phyloP scores from a whole-genome alignment of 2,113 vertebrate species.

The Neolamprologus hecqui region DNA sequence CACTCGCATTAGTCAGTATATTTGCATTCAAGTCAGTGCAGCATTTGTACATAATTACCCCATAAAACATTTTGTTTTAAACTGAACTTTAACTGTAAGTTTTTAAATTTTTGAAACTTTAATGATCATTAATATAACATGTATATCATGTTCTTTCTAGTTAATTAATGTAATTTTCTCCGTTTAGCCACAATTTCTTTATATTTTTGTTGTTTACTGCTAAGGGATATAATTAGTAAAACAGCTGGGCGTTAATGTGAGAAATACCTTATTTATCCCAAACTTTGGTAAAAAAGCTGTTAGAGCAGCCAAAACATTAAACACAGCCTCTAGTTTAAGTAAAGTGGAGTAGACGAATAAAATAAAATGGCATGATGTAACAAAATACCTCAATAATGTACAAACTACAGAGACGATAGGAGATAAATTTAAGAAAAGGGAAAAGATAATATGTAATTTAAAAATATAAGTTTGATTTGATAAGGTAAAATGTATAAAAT shows the following conservation, averaged over 20 bases:
- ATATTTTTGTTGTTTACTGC: neutral
- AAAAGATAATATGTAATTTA: neutral
- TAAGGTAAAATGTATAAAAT: neutral
- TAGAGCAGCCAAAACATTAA: neutral
- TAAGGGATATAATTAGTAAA: neutral
- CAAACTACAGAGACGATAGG: neutral
- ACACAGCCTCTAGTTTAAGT: neutral
- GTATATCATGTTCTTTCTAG: neutral
- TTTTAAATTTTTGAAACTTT: rapidly evolving
- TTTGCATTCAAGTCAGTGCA: neutral
- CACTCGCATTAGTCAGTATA: neutral
- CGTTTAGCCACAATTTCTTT: rapidly evolving
- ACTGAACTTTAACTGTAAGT: rapidly evolving
- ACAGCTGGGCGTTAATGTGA: neutral
- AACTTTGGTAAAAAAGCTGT: neutral
- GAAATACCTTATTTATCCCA: neutral
- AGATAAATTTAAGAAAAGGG: neutral
- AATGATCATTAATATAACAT: neutral
- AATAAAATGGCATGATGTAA: neutral
- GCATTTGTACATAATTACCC: neutral
- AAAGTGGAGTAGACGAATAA: rapidly evolving
- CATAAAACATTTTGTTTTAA: neutral
- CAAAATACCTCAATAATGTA: neutral
- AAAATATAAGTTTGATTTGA: neutral
- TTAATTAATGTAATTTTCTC: neutral